Percentiles rank a stretch among this genome's conserved stretches.
Conservation (phyloP, 1,140 invertebrate species). For the Dreissena polymorpha region DNA sequence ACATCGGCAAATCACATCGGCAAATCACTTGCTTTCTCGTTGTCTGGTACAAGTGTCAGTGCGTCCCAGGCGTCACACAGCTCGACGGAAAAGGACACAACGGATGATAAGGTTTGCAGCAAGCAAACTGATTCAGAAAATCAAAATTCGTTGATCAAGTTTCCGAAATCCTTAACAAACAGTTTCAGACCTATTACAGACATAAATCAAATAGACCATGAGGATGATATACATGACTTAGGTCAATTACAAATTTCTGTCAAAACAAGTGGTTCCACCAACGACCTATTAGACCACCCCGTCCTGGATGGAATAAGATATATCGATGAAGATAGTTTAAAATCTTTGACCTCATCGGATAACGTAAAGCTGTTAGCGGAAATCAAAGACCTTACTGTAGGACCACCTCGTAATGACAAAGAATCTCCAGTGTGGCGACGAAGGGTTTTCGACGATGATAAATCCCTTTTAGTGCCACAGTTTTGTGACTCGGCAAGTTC, state of each 20-base stretch:
- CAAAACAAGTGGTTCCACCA: too few species aligned
- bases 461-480: conserved; percentile 36
- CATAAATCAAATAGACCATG: neutral
- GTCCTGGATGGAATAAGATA: conserved; percentile 70
- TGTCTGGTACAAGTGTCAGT: conserved; percentile 60
- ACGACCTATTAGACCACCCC: neutral
- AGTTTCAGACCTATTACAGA: conserved; percentile 22
- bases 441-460: conserved; percentile 48
- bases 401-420: conserved; percentile 51
- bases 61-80: conserved; percentile 32
- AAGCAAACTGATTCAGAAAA: neutral
- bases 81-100: conserved; percentile 30
- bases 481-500: conserved; percentile 42
- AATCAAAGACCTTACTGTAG: conserved; percentile 34
- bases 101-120: conserved; percentile 28
- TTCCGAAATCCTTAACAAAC: neutral
- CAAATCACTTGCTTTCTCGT: conserved; percentile 59
- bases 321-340: conserved; percentile 76
- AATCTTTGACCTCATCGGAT: conserved; percentile 78
- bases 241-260: too few species aligned
- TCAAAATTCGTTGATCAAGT: too few species aligned
- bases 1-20: conserved; percentile 62
- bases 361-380: conserved; percentile 67
- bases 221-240: neutral
- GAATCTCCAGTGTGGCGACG: conserved; percentile 74